A percentile compares a stretch with the other conserved stretches of the same genome.
Conservation (phyloP, 1,140 invertebrate genomes). For the Magallana gigas region DNA sequence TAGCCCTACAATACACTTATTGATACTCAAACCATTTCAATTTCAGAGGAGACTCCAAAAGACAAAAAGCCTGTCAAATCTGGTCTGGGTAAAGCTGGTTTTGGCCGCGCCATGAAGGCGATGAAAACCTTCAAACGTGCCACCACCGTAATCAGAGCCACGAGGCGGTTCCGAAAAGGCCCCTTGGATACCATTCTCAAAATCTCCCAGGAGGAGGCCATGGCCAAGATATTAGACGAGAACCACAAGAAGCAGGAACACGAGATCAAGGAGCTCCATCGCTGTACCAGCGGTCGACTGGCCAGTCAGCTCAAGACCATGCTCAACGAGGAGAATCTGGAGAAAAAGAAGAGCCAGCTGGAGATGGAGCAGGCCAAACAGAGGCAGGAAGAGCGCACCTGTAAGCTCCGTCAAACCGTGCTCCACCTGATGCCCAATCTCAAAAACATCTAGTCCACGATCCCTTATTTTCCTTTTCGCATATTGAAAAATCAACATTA, state of each 20-base stretch:
- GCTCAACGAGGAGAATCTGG: neutral
- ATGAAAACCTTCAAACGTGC: slow-evolving; percentile 53
- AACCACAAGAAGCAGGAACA: slow-evolving; percentile 12
- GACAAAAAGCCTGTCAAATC: neutral
- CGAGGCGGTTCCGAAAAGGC: slow-evolving; percentile 41
- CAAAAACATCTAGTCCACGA: neutral
- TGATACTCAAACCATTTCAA: neutral
- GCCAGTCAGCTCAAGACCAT: neutral
- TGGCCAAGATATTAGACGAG: slow-evolving; percentile 50
- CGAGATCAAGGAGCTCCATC: slow-evolving; percentile 46
- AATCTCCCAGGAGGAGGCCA: slow-evolving; percentile 60
- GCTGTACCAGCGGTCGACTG: slow-evolving; percentile 42
- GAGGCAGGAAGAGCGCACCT: slow-evolving; percentile 17
- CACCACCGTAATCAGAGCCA: slow-evolving; percentile 48
- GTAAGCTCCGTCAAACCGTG: slow-evolving; percentile 19
- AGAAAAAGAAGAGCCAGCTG: slow-evolving; percentile 18
- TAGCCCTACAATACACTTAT: neutral
- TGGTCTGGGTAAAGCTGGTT: slow-evolving; percentile 22
- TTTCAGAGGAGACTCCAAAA: neutral
- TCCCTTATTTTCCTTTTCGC: too few species aligned
- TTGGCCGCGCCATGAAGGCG: slow-evolving; percentile 45
- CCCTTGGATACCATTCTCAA: slow-evolving; percentile 56
- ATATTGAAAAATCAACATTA: too few species aligned
- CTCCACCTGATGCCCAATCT: slow-evolving; percentile 33
- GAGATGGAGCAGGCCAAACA: slow-evolving; percentile 14